Conservation (phyloP, 2,113 vertebrate genomes). For the Irena cyanogastra region DNA sequence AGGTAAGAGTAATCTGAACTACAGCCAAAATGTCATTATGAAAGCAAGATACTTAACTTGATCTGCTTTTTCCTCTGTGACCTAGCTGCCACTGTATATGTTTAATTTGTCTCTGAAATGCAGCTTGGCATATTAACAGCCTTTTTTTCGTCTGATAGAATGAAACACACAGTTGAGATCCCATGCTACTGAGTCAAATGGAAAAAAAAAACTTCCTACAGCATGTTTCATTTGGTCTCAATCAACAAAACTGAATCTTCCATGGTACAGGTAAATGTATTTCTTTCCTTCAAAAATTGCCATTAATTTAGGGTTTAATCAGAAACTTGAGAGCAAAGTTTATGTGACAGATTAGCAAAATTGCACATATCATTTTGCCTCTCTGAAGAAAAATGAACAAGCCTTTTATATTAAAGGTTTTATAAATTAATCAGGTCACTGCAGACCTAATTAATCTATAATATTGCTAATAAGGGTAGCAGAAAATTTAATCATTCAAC, state of each 20-base stretch:
- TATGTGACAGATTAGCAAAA: neutral
- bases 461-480: neutral
- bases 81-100: neutral
- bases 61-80: neutral
- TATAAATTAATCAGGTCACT: neutral
- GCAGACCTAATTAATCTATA: neutral
- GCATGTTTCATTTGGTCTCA: neutral
- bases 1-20: conserved; percentile 34
- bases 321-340: neutral
- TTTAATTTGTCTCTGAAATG: conserved; percentile 34
- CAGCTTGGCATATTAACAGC: neutral
- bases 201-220: neutral
- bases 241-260: neutral
- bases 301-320: neutral
- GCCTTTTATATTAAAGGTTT: neutral
- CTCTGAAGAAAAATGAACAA: neutral
- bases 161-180: neutral
- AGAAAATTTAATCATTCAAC: neutral
- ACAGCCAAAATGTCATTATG: conserved; percentile 14
- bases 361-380: neutral
- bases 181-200: neutral
- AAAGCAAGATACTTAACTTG: neutral
- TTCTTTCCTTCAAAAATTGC: neutral
- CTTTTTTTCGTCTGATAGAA: neutral
- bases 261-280: neutral